Evolutionary conservation across 92 coral and sea anemone species (phyloP).

Genomic region (Meandrina meandrites): DNA sequence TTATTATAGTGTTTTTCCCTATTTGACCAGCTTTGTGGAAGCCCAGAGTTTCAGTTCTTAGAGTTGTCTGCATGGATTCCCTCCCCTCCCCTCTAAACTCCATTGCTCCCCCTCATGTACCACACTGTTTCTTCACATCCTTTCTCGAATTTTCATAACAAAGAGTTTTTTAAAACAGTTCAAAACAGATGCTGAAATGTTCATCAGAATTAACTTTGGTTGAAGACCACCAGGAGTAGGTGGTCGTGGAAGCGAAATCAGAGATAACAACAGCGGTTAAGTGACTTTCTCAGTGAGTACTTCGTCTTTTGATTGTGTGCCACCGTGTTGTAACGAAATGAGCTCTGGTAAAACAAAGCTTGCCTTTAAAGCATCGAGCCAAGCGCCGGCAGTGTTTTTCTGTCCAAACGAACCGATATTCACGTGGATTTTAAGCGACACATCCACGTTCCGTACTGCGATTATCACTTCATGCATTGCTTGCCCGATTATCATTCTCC

Average conservation of each 20-base stretch:
- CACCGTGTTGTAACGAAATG: not conserved
- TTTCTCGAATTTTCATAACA: not conserved
- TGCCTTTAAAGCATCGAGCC: not conserved
- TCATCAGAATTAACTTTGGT: too few species aligned
- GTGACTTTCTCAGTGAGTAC: not conserved
- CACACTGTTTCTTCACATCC: not conserved
- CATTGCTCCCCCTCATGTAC: not conserved
- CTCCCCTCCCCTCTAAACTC: not conserved
- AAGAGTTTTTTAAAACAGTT: not conserved
- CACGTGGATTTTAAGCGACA: conserved; percentile 3
- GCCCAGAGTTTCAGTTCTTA: not conserved
- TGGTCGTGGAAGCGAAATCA: too few species aligned
- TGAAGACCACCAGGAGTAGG: too few species aligned
- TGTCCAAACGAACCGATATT: not conserved
- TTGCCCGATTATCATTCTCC: not conserved
- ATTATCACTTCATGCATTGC: not conserved
- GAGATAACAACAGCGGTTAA: not conserved
- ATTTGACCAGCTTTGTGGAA: not conserved
- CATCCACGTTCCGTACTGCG: not conserved
- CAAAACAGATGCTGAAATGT: not conserved
- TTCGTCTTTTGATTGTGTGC: not conserved
- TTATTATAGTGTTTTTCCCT: not conserved
- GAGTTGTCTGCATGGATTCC: not conserved
- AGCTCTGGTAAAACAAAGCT: not conserved
- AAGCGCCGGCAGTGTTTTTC: not conserved